Evolutionary conservation across 1,140 invertebrate genomes (phyloP).

Genomic region (Camponotus floridanus): DNA sequence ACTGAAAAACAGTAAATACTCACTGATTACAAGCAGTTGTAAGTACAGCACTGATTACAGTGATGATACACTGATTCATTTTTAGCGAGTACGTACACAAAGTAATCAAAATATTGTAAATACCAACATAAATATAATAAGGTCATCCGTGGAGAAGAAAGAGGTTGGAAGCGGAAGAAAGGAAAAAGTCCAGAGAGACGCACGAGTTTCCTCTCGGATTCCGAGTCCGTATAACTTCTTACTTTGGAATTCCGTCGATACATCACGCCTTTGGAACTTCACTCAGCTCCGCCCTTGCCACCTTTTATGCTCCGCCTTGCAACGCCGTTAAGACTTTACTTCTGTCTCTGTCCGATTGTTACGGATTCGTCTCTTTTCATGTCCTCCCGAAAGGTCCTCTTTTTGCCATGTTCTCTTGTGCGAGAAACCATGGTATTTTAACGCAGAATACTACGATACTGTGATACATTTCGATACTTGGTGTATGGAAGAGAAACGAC

Average conservation of each 20-base stretch:
- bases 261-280: slow-evolving; percentile 83
- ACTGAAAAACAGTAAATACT: no score
- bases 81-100: no score
- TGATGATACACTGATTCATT: no score
- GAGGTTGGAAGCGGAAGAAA: slow-evolving; percentile 74
- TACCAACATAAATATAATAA: not conserved
- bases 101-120: no score
- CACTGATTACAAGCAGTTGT: no score
- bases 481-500: not conserved
- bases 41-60: no score
- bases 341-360: slow-evolving; percentile 62
- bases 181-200: slow-evolving; percentile 67
- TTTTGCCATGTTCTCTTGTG: slow-evolving; percentile 48
- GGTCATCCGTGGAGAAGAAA: slow-evolving; percentile 30
- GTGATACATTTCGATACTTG: slow-evolving; percentile 36
- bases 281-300: slow-evolving; percentile 80
- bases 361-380: slow-evolving; percentile 71
- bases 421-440: slow-evolving; percentile 49
- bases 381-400: slow-evolving; percentile 58
- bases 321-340: slow-evolving; percentile 73
- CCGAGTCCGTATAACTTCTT: slow-evolving; percentile 77
- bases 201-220: slow-evolving; percentile 72
- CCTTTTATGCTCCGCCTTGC: slow-evolving; percentile 83
- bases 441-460: slow-evolving; percentile 1
- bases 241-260: slow-evolving; percentile 84